phyloP scores from a whole-genome alignment of 1,140 invertebrate species.

The Psilanteris sp. region DNA sequence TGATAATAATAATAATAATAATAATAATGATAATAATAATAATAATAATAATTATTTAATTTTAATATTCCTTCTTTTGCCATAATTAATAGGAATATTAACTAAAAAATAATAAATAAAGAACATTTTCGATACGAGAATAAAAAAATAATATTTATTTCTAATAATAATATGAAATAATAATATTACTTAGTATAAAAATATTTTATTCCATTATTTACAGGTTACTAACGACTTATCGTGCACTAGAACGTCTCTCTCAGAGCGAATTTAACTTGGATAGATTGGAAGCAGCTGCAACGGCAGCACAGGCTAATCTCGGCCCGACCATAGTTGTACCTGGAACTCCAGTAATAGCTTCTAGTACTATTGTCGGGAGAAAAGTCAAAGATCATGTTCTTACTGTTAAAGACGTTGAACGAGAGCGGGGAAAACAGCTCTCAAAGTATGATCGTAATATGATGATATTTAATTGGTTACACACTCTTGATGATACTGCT shows the following conservation, averaged over 20 bases:
- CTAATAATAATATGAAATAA: no score
- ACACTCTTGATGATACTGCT: constrained; percentile 87
- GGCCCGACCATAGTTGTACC: constrained; percentile 81
- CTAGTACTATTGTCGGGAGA: constrained; percentile 59
- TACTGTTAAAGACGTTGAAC: constrained; percentile 88
- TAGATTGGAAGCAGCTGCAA: constrained; percentile 83
- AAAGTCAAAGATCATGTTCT: constrained; percentile 81
- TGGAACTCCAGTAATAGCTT: constrained; percentile 69
- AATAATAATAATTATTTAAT: no score
- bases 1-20: no score
- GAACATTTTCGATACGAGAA: no score
- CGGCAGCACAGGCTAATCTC: constrained; percentile 75
- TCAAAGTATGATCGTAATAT: constrained; percentile 94
- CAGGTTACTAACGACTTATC: constrained; percentile 88
- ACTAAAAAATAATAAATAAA: no score
- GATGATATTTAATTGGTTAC: constrained; percentile 96
- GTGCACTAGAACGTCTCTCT: constrained; percentile 88
- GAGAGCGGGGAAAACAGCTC: constrained; percentile 89
- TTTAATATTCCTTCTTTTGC: no score
- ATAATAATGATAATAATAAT: no score
- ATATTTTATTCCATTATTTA: not conserved
- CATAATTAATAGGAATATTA: no score
- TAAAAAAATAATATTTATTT: no score
- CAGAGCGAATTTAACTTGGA: constrained; percentile 91
- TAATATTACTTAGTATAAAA: no score